Evolutionary conservation across 2,888 invertebrate species (phyloP).

Genomic region (Dasysyrphus tricinctus): DNA sequence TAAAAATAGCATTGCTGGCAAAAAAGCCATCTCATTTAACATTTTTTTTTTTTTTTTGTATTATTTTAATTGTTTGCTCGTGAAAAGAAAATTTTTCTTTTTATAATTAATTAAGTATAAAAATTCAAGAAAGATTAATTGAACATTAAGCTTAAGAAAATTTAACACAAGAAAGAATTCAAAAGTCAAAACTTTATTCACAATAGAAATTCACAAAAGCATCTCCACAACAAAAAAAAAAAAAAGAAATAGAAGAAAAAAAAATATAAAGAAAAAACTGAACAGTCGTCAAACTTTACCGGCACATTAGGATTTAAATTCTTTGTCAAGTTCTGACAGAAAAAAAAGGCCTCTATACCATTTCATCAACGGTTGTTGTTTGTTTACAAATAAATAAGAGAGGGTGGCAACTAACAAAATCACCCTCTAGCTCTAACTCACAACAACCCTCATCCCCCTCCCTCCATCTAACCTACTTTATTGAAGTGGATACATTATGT

Average conservation of each 20-base stretch:
- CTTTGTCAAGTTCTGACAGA: slow-evolving; percentile 31
- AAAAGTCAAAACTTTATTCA: slow-evolving; percentile 24
- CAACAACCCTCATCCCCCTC: neutral
- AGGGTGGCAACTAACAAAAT: slow-evolving; percentile 6
- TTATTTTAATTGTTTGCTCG: neutral
- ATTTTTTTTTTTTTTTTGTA: neutral
- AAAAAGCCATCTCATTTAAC: neutral
- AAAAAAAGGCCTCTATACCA: slow-evolving; percentile 13
- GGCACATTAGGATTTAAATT: slow-evolving; percentile 37
- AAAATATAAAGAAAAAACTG: slow-evolving; percentile 12
- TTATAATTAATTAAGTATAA: slow-evolving; percentile 14
- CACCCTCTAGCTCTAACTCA: neutral
- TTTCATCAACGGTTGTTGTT: slow-evolving; percentile 26
- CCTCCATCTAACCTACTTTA: slow-evolving; percentile 16
- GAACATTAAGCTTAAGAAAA: slow-evolving; percentile 14
- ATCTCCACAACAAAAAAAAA: neutral
- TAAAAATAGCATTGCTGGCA: neutral
- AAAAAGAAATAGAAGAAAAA: neutral
- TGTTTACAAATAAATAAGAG: slow-evolving; percentile 18
- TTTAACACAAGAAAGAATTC: slow-evolving; percentile 13
- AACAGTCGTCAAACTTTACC: slow-evolving; percentile 32
- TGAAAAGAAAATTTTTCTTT: neutral
- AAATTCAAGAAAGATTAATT: slow-evolving; percentile 23
- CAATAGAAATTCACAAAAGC: slow-evolving; percentile 12
- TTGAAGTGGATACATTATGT: slow-evolving; percentile 44